A percentile compares a stretch with the other conserved stretches of the same genome.
phyloP scores from a whole-genome alignment of 2,888 invertebrate genomes.

The Corbicula japonica region DNA sequence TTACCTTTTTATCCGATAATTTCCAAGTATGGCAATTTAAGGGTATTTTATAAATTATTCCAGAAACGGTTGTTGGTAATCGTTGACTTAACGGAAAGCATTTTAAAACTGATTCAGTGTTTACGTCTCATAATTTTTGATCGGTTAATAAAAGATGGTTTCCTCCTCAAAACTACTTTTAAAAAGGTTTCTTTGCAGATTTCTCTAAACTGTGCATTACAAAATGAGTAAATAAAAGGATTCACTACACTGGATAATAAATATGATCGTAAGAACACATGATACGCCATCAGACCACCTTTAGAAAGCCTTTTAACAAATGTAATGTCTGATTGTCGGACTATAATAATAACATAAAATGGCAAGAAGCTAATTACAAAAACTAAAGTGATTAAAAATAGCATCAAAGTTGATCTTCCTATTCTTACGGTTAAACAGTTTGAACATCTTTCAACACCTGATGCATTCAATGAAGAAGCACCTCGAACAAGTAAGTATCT shows the following conservation, averaged over 20 bases:
- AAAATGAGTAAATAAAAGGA: conserved; percentile 75
- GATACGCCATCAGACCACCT: conserved; percentile 60
- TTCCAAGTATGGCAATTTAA: too few species aligned
- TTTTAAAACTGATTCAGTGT: too few species aligned
- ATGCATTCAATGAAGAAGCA: conserved; percentile 47
- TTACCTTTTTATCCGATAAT: too few species aligned
- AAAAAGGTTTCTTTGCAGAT: conserved; percentile 36
- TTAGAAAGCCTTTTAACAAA: conserved; percentile 41
- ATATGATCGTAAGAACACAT: conserved; percentile 73
- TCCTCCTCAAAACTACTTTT: not conserved
- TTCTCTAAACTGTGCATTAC: conserved; percentile 70
- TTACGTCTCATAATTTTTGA: too few species aligned
- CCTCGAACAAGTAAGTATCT: conserved; percentile 53
- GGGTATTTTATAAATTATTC: too few species aligned
- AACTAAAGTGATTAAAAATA: conserved; percentile 73
- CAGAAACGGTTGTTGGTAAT: too few species aligned
- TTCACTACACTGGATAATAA: conserved; percentile 77
- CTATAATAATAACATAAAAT: conserved; percentile 71
- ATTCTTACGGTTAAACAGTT: conserved; percentile 59
- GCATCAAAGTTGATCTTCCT: conserved; percentile 73
- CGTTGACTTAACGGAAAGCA: too few species aligned
- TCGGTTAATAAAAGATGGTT: too few species aligned
- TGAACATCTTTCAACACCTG: conserved; percentile 45
- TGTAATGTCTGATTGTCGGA: conserved; percentile 55
- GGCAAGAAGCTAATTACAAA: conserved; percentile 77